Percentiles rank a stretch among this genome's conserved stretches.
Conservation (phyloP, 2,113 vertebrate genomes). For the Amia ocellicauda region DNA sequence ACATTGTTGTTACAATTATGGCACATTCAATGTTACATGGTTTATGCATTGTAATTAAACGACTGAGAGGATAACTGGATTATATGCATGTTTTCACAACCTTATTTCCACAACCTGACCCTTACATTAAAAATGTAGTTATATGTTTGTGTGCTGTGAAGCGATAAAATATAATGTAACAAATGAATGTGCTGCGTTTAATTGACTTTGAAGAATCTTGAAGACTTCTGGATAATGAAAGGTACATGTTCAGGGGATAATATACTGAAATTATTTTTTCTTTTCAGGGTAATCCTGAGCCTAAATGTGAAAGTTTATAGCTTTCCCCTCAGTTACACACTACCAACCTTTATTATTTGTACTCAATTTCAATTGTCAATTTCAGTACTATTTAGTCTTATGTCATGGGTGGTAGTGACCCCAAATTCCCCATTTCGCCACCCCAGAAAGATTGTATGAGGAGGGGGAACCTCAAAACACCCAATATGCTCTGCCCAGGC, state of each 20-base stretch:
- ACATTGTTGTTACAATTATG: too few species aligned
- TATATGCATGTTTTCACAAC: neutral
- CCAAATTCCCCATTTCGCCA: too few species aligned
- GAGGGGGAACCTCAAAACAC: too few species aligned
- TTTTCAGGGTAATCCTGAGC: neutral
- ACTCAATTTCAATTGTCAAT: neutral
- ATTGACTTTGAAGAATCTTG: neutral
- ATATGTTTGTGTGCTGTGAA: conserved; percentile 8
- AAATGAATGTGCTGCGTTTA: too few species aligned
- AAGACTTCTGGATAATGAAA: conserved; percentile 7
- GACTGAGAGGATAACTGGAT: too few species aligned
- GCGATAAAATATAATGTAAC: neutral
- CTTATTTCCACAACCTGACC: neutral
- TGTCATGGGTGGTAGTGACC: neutral
- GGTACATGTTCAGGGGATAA: neutral
- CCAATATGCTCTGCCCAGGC: too few species aligned
- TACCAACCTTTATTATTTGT: neutral
- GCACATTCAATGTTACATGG: too few species aligned
- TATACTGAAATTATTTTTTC: conserved; percentile 7
- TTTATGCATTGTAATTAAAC: too few species aligned
- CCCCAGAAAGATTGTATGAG: neutral
- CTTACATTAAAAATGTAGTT: neutral
- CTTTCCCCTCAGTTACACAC: neutral
- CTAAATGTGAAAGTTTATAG: neutral
- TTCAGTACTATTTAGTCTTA: neutral